A percentile compares a stretch with the other conserved stretches of the same genome.
Conservation (phyloP, 2,797 vertebrate genomes). For the Syncerus caffer region DNA sequence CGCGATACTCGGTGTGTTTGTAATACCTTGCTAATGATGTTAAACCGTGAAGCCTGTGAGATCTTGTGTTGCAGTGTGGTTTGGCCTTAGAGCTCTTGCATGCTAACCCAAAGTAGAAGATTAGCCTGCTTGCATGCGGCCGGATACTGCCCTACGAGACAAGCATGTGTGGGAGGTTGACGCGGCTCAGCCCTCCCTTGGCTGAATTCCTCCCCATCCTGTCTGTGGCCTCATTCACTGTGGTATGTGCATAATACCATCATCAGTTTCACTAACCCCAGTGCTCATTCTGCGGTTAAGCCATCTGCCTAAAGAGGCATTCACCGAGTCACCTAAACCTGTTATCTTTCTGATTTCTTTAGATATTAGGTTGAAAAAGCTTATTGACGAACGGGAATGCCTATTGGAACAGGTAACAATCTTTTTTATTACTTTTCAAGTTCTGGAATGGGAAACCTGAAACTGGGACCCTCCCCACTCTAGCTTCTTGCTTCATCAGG, state of each 20-base stretch:
- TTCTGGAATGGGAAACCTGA: neutral
- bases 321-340: neutral
- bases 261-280: slow-evolving; percentile 76
- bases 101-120: slow-evolving; percentile 88
- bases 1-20: neutral
- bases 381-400: slow-evolving; percentile 90
- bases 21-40: neutral
- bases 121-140: slow-evolving; percentile 91
- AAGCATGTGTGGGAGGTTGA: slow-evolving; percentile 82
- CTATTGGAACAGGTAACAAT: slow-evolving; percentile 90
- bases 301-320: rapidly evolving
- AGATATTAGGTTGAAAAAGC: slow-evolving; percentile 91
- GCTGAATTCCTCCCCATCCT: slow-evolving; percentile 83
- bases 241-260: slow-evolving; percentile 88
- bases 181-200: slow-evolving; percentile 72
- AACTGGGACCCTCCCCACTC: neutral
- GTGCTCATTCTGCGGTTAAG: neutral
- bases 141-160: slow-evolving; percentile 78
- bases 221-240: slow-evolving; percentile 83
- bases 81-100: slow-evolving; percentile 84
- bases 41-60: slow-evolving; percentile 82
- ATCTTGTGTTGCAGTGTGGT: slow-evolving; percentile 90
- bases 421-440: neutral
- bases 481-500: neutral
- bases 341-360: slow-evolving; percentile 73